Evolutionary conservation across 2,888 invertebrate genomes (phyloP), one percentile per base, ranked within the genome.

Genomic region (Dicranocentrus wangi): DNA sequence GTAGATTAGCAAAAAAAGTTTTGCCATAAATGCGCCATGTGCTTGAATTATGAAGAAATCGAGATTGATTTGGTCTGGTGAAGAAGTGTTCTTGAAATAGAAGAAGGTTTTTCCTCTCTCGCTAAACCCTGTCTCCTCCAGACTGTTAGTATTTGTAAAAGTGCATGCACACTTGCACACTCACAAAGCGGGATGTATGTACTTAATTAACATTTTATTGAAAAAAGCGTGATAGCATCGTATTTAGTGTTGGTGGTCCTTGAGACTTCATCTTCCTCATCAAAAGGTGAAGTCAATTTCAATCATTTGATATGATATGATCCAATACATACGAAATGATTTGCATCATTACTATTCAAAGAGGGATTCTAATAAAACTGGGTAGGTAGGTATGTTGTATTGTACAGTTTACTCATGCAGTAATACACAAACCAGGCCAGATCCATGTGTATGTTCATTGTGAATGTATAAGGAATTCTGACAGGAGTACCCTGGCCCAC

Each of bases 331-430:
- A 51, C 61, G n/a, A 51, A 51, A 63, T 78, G 71, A 78, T 78
- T 78, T 78, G 78, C 70, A 71, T 78, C 28, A 78, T 78, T 70
- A 78, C 71, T 60, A 76, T 68, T 42, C 63, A 63, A 17, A 63
- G 63, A 63, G 1, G 42, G 42, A 42, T 23, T 43, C 43, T 1
- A 61, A 68, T 51, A 47, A 42, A 7, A 15, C 42, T 42, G 23
- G 21, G 32, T 28, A 10, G 1, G 19, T 61, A 61, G 7, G 32
- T 19, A 61, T 13, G 5, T 43, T 15, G 39, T 39, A 8, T 39
- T 8, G 39, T 39, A 39, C 13, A 39, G 39, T 51, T 10, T 51
- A 51, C 51, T 13, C 51, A 61, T 25, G 23, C 7, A 5, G 10
- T 17, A 23, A 25, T 25, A 25, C 23, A 25, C 8, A 25, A 13